Conservation (phyloP, 2,797 vertebrate species). For the Schizopygopsis malacanthus region DNA sequence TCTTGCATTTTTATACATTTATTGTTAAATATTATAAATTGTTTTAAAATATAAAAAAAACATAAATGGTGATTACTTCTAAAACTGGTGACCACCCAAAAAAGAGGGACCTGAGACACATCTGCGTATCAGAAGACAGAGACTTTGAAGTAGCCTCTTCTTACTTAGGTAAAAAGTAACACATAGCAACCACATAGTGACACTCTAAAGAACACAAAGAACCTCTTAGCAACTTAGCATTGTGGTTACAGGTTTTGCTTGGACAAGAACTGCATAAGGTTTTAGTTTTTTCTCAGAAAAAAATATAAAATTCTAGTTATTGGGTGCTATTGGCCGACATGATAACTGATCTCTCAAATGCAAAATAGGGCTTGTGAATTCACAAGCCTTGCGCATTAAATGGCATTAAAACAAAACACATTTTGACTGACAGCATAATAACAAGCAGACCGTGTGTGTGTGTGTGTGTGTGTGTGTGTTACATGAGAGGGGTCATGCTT, state of each 20-base stretch:
- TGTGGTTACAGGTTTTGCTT: not conserved
- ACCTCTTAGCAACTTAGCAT: not conserved
- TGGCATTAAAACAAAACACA: not conserved
- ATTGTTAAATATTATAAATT: not conserved
- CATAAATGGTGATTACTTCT: not conserved
- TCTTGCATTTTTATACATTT: not conserved
- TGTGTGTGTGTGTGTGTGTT: not conserved
- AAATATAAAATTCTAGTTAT: not conserved
- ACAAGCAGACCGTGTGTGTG: not conserved
- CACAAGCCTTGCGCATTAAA: not conserved
- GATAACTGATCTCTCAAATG: not conserved
- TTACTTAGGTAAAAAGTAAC: not conserved
- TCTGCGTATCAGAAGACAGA: not conserved
- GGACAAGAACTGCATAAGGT: not conserved
- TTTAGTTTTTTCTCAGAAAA: not conserved
- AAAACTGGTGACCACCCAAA: not conserved
- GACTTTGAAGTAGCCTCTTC: not conserved
- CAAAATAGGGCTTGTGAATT: not conserved
- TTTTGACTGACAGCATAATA: slow-evolving; percentile 3
- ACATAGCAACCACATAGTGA: not conserved
- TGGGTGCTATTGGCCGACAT: not conserved
- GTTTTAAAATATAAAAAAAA: not conserved
- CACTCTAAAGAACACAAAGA: not conserved
- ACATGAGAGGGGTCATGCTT: slow-evolving; percentile 20
- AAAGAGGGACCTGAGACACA: not conserved